Percentiles rank a stretch among this genome's conserved stretches.
Evolutionary conservation across 2,797 vertebrate genomes (phyloP).

Genomic region (Lagocephalus sceleratus): DNA sequence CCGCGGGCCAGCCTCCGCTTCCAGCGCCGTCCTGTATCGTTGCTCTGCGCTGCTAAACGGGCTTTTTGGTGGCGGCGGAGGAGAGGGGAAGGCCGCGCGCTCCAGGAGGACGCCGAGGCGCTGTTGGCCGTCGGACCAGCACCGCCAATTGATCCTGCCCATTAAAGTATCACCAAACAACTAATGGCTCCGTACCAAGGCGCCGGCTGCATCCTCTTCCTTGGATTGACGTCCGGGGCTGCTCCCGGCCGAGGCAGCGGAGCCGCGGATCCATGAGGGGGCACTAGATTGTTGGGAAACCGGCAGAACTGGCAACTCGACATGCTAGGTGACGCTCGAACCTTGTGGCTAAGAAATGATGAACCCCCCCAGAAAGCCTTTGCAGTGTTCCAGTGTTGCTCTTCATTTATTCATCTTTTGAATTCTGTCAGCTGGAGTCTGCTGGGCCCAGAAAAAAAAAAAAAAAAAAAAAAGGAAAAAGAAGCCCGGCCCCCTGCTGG

Average conservation of each 20-base stretch:
- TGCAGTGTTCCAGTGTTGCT: conserved; percentile 14
- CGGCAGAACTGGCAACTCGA: conserved; percentile 4
- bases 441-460: conserved; percentile 19
- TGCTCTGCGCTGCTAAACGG: conserved; percentile 43
- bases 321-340: conserved; percentile 16
- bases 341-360: conserved; percentile 13
- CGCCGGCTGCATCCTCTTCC: conserved; percentile 7
- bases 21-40: conserved; percentile 44
- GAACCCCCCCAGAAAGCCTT: neutral
- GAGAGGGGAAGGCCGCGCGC: conserved; percentile 7
- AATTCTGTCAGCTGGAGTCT: conserved; percentile 29
- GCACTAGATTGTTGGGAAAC: conserved; percentile 62
- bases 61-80: conserved; percentile 40
- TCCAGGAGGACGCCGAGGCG: conserved; percentile 15
- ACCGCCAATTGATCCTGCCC: conserved; percentile 7
- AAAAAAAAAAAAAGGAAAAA: conserved; percentile 2
- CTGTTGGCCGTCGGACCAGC: conserved; percentile 26
- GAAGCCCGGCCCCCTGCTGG: conserved; percentile 16
- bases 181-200: conserved; percentile 17
- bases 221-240: conserved; percentile 26
- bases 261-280: conserved; percentile 55
- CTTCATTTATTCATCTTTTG: conserved; percentile 28
- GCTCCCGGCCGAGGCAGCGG: conserved; percentile 28
- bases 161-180: conserved; percentile 27
- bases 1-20: conserved; percentile 13